Evolutionary conservation across 2,113 vertebrate genomes (phyloP), one percentile per base, ranked within the genome.

Genomic region (Entelurus aequoreus): DNA sequence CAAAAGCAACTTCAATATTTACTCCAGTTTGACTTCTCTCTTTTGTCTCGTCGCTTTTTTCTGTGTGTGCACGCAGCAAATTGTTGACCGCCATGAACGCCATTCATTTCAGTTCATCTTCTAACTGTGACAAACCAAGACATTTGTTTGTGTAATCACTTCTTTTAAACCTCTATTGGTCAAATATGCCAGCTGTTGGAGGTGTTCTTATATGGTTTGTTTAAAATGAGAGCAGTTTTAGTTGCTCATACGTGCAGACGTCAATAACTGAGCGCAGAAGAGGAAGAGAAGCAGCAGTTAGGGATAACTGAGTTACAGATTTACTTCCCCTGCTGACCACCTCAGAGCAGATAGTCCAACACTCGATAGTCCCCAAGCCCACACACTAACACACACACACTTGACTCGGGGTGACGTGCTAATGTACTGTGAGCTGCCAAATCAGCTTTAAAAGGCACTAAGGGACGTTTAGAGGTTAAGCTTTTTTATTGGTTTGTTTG

Each of bases 321-420:
- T 11, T n/a, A 59, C 38, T 28, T 28, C 55, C 55, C 46, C 38
- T 40, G 37, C 51, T 38, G 8, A 56, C 66, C 47, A 57, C 60
- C 42, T 46, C 42, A 48, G 68, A 76, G 12, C 60, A 46, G 50
- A 69, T 40, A 10, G 54, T 46, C 54, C 69, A 71, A 71, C 66
- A 77, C 68, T 38, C 44, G 74, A 78, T 75, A 83, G 65, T 76
- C 78, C 74, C 73, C 8, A 37, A 70, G 68, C 62, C 56, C 44
- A 66, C 40, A 2, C 15, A 53, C 47, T 51, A n/a, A 16, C 35
- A n/a, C 51, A 52, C 28, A 28, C 28, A 28, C 28, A 6, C 67
- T 68, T 59, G 66, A 21, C 48, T 19, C 48, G 19, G 46, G 77
- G 81, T 79, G 76, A 79, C 2, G 15, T 53, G 54, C 50, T 28